Base-by-base conservation (phyloP, 2,888 invertebrate species). In the Synanthedon myopaeformis region DNA sequence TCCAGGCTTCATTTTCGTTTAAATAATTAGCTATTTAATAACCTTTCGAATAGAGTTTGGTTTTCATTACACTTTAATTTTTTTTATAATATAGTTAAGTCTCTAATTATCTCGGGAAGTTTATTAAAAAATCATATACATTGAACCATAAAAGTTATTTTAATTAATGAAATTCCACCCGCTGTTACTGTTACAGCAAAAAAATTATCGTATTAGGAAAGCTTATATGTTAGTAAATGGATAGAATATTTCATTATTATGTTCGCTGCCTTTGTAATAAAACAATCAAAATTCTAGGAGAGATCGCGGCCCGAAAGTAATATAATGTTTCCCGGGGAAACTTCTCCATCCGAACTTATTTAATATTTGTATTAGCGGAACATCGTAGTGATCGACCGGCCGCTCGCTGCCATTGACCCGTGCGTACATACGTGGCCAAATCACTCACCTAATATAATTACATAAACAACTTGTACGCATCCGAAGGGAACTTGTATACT, bases 261-360 rank as follows among this genome's bases (percentile, higher is more conserved):
- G 13, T 49, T 14, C 19, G 17, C 17, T 53, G 55, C 56, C 56
- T 57, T 57, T 64, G 62, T 72, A 72, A 76, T 76, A 76, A 71
- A 74, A 81, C 71, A 76, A 84, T 84, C 79, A 77, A 79, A 80
- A 83, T 84, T 83, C 82, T 68, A 69, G 63, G 63, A 67, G 73
- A 74, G 74, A 69, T 73, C 71, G 62, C 57, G 66, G 59, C 65
- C 72, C 65, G 58, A 68, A 81, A 80, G 76, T 77, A 81, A 85
- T 85, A 83, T 82, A 81, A 84, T 85, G 82, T 82, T 84, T 76
- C 76, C 70, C 64, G 68, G 68, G 64, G 71, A 74, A 85, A 85
- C 76, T 85, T 84, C 69, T 58, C 65, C 77, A 82, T 77, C 71
- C 60, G 70, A 86, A 86, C 84, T 85, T 85, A 80, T 84, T 82